Evolutionary conservation across 1,140 invertebrate species (phyloP).

Genomic region (Atta colombica): DNA sequence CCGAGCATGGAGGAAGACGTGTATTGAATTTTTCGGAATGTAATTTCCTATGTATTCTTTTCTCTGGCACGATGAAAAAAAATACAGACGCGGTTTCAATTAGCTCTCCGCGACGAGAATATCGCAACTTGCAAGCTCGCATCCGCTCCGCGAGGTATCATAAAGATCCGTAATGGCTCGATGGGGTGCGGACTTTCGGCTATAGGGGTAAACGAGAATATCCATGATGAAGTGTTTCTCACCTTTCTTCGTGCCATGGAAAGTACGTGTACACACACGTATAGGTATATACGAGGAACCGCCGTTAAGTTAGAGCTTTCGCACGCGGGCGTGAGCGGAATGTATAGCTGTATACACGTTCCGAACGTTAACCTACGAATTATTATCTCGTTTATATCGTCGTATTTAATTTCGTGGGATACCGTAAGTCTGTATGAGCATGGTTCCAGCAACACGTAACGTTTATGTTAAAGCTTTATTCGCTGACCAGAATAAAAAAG

Average conservation of each 20-base stretch:
- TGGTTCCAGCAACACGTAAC: background rate
- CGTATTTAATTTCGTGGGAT: slow-evolving; percentile 59
- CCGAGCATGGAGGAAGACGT: background rate
- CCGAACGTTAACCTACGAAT: slow-evolving; percentile 46
- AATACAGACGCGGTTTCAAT: slow-evolving; percentile 74
- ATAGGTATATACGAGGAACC: background rate
- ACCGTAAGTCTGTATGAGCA: background rate
- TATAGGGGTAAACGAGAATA: slow-evolving; percentile 55
- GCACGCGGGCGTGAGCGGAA: slow-evolving; percentile 61
- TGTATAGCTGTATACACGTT: slow-evolving; percentile 23
- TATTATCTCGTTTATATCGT: slow-evolving; percentile 51
- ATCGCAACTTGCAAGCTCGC: slow-evolving; percentile 39
- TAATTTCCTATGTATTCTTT: background rate
- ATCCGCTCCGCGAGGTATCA: slow-evolving; percentile 44
- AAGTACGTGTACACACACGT: slow-evolving; percentile 27
- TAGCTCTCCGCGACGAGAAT: slow-evolving; percentile 60
- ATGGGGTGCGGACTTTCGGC: slow-evolving; percentile 54
- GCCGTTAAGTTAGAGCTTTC: slow-evolving; percentile 44
- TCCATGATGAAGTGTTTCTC: slow-evolving; percentile 67
- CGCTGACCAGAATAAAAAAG: background rate
- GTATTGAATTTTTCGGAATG: background rate
- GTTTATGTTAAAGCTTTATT: slow-evolving; percentile 30
- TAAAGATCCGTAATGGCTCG: slow-evolving; percentile 73
- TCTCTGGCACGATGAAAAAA: slow-evolving; percentile 16
- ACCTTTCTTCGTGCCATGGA: slow-evolving; percentile 16